Conservation (phyloP, 1,140 invertebrate genomes). For the Daktulosphaira vitifoliae region DNA sequence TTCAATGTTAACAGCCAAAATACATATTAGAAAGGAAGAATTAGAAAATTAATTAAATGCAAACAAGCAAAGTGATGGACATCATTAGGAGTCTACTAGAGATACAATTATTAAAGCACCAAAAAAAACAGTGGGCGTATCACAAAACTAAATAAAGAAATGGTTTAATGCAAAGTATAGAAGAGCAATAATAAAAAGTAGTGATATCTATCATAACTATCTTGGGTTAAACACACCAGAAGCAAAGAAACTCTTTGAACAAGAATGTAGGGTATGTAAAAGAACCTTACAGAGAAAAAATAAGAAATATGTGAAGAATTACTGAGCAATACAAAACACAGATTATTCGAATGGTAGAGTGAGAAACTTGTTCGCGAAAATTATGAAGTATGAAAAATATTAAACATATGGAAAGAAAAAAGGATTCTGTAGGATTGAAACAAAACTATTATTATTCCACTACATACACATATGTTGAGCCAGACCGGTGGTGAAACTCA, state of each 20-base stretch:
- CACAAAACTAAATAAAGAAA: neutral
- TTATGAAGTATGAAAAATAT: constrained; percentile 12
- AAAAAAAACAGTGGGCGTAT: neutral
- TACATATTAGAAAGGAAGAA: neutral
- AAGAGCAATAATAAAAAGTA: neutral
- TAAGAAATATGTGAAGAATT: neutral
- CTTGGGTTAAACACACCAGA: constrained; percentile 3
- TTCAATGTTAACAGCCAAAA: neutral
- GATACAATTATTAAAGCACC: neutral
- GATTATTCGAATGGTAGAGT: neutral
- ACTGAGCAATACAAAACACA: neutral
- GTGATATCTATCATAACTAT: neutral
- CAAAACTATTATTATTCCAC: neutral
- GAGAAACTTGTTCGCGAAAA: neutral
- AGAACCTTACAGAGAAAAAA: neutral
- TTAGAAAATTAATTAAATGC: neutral
- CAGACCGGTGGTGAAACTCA: no score
- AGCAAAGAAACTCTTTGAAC: constrained; percentile 7
- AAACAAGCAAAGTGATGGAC: neutral
- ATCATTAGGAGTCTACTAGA: neutral
- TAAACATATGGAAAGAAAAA: neutral
- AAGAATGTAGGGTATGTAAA: neutral
- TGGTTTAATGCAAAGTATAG: neutral
- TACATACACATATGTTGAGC: neutral
- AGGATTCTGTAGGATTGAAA: neutral